Evolutionary conservation across 2,113 vertebrate species (phyloP), one percentile per base, ranked within the genome.

Genomic region (Neopipo cinnamomea): DNA sequence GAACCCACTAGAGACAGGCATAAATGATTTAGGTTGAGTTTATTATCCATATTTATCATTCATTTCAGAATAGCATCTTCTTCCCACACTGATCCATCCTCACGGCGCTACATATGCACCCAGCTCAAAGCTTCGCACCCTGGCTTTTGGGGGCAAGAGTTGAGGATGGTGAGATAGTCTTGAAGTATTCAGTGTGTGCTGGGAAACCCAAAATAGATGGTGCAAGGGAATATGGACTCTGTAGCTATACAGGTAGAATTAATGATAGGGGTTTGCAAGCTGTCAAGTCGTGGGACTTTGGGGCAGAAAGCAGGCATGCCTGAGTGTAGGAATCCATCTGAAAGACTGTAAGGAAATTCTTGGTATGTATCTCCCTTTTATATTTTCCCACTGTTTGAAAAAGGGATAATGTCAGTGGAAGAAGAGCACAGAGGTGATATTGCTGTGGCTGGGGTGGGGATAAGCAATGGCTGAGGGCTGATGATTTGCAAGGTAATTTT

Each of bases 11-110:
- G 86, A 95, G 88, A 87, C 53, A 94, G 53, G 91, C 91, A 96
- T 91, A 95, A 93, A 95, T 92, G 88, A 89, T 86, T 87, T 78
- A 89, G 95, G 56, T 87, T 95, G 80, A 83, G 70, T 95, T 96
- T 92, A 91, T 96, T 96, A 95, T 91, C 83, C 80, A 62, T 92
- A 96, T 95, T 94, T 96, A 92, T 95, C 44, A 78, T 95, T 87
- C 95, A 91, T 88, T 97, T 96, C 58, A 96, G 95, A 96, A 96
- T 96, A 97, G 92, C 88, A 82, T 95, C 88, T 81, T 88, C 80
- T 79, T 92, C 96, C 96, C 77, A 95, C 96, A 93, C 66, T 33
- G 76, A 72, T 93, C 84, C 87, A 76, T 89, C 58, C 75, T 91
- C 66, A 72, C 2, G 0, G 73, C 76, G 35, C 83, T 87, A 68